Base-by-base conservation (phyloP, 2,888 invertebrate species). In the Leucophenga maculata region DNA sequence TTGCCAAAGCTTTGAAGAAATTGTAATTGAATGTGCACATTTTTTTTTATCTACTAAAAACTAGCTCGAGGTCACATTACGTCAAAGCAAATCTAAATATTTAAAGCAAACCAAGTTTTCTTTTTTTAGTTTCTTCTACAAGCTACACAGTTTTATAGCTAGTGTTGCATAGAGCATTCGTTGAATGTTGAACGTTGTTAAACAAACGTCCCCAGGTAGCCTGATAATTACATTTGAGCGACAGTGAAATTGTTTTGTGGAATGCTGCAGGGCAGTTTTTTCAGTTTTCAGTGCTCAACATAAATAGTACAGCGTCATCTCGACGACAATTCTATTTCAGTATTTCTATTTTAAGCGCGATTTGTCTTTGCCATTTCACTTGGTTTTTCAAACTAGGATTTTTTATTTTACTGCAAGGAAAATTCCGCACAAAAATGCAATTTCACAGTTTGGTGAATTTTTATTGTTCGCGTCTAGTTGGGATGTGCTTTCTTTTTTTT, bases 361-460 rank as follows among this genome's bases (percentile, higher is more conserved):
- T 80, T 83, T 80, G 72, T 72, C 67, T 57, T 22, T 64, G 62
- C 48, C 20, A 39, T 60, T 4, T 16, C 39, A 50, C 39, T 22
- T 9, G 18, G 18, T 48, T 64, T 16, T 50, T 50, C n/a, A n/a
- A n/a, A n/a, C n/a, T n/a, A n/a, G n/a, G n/a, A n/a, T 50, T 50
- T 50, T 50, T 50, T 8, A 8, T n/a, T 55, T 22, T 14, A 18
- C 52, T 52, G 9, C 18, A 39, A 60, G 60, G 18, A 60, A 60
- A 57, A 39, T 39, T 60, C 39, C 65, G 70, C 80, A 80, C 77
- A 82, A 84, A 84, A 81, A 84, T 83, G 82, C 82, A 82, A 82
- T 82, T 82, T 82, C 83, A 82, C 82, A 84, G 82, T 82, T 84
- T 83, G 82, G 77, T 84, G 82, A 81, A 77, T 83, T 81, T 83